Evolutionary conservation across 2,113 vertebrate genomes (phyloP).

Genomic region (Anoura caudifer): DNA sequence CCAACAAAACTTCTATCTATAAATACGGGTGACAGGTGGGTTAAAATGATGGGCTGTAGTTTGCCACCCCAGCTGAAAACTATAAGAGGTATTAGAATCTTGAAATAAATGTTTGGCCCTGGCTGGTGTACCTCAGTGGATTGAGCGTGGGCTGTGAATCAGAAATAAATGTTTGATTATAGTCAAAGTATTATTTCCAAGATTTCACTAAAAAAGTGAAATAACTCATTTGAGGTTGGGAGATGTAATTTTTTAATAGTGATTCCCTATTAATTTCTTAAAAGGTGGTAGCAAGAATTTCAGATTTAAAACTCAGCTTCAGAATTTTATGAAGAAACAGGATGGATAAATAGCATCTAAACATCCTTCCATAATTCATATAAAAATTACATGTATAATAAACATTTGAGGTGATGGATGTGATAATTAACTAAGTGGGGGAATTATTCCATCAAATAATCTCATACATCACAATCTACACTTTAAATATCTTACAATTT

Average conservation of each 20-base stretch:
- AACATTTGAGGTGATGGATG: neutral
- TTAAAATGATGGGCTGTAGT: neutral
- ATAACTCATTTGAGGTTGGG: neutral
- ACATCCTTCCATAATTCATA: neutral
- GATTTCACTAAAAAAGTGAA: neutral
- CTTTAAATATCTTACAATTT: neutral
- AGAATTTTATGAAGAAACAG: neutral
- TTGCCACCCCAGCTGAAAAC: neutral
- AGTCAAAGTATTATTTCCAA: neutral
- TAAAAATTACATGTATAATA: neutral
- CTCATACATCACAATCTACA: neutral
- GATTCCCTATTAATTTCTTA: neutral
- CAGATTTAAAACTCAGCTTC: slow-evolving; percentile 7
- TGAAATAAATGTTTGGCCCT: neutral
- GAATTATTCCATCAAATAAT: neutral
- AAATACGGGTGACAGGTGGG: neutral
- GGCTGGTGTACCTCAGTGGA: no score
- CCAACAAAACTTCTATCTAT: neutral
- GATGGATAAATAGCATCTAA: neutral
- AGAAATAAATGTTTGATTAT: neutral
- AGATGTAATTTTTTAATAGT: neutral
- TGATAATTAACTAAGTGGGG: neutral
- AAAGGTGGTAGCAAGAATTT: neutral
- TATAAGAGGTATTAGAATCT: neutral
- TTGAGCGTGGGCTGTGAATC: no score